Evolutionary conservation across 2,797 vertebrate genomes (phyloP).

Genomic region (Cuculus canorus): DNA sequence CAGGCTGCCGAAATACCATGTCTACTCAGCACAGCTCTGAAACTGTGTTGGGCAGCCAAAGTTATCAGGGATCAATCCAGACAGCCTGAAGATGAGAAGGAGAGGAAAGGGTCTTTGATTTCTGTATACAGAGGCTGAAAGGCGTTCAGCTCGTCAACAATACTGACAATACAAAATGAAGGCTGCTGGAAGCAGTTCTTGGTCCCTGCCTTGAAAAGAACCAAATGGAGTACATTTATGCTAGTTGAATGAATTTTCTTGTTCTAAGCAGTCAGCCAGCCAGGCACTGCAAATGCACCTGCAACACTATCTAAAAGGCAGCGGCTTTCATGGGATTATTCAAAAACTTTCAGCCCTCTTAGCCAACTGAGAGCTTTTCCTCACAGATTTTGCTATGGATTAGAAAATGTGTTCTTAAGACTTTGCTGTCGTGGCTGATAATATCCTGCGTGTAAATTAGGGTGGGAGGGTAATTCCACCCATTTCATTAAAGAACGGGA

Average conservation of each 20-base stretch:
- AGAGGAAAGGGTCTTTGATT: neutral
- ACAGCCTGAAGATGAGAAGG: neutral
- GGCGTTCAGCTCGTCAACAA: neutral
- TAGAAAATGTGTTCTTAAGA: neutral
- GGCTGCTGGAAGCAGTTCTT: conserved; percentile 18
- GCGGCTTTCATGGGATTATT: neutral
- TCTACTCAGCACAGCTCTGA: neutral
- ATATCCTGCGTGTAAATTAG: neutral
- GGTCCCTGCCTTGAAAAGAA: neutral
- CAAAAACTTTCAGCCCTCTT: neutral
- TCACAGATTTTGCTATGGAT: neutral
- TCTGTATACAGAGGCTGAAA: neutral
- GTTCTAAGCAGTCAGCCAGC: neutral
- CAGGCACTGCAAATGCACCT: neutral
- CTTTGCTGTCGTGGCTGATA: neutral
- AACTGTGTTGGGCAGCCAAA: neutral
- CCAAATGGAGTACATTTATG: neutral
- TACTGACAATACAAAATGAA: conserved; percentile 41
- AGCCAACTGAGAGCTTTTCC: neutral
- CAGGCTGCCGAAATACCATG: neutral
- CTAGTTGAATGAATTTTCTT: neutral
- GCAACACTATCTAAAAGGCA: neutral
- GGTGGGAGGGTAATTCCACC: neutral
- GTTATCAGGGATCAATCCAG: neutral
- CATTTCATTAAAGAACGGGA: neutral